Evolutionary conservation across 2,888 invertebrate genomes (phyloP), one percentile per base, ranked within the genome.

Genomic region (Sipha maydis): DNA sequence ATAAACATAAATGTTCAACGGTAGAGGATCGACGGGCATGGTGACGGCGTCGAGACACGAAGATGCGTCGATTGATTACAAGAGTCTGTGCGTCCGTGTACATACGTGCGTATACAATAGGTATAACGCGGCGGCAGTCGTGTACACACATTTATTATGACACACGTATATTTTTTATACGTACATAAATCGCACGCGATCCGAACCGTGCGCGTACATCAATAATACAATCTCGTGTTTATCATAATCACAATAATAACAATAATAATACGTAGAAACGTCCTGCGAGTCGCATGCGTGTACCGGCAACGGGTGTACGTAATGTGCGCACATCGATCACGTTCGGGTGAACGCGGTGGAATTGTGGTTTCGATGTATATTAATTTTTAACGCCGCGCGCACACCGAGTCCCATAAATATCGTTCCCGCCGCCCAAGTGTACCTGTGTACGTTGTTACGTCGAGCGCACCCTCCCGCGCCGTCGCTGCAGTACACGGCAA

Each of bases 261-360:
- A 41, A 41, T 41, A 41, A 41, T 21, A 9, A 61, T 25, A 25
- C 9, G 9, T 61, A 61, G 41, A 5, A 41, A 8, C 56, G 56
- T 56, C 56, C 14, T 3, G 3, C 34, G 34, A 34, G 34, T 34
- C 34, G 4, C 34, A 34, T 34, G 25, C 69, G 69, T 41, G 41
- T 41, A 41, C 41, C 41, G 34, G 34, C 34, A 34, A 34, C 34
- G 34, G 14, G 14, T 48, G 11, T 48, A 0, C 7, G 38, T 84
- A 76, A 85, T 48, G 48, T 41, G 77, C 77, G 77, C 67, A 77
- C 41, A 85, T 85, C 85, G 77, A 85, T 85, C 85, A 85, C 48
- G 41, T 41, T 41, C 84, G 61, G 67, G 75, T 8, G 34, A 41
- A 84, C 61, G 56, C 31, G 17, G 69, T 28, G 31, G 8, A 14